Percentiles rank a stretch among this genome's conserved stretches.
Conservation (phyloP, 1,140 invertebrate species). For the Lepidurus arcticus region DNA sequence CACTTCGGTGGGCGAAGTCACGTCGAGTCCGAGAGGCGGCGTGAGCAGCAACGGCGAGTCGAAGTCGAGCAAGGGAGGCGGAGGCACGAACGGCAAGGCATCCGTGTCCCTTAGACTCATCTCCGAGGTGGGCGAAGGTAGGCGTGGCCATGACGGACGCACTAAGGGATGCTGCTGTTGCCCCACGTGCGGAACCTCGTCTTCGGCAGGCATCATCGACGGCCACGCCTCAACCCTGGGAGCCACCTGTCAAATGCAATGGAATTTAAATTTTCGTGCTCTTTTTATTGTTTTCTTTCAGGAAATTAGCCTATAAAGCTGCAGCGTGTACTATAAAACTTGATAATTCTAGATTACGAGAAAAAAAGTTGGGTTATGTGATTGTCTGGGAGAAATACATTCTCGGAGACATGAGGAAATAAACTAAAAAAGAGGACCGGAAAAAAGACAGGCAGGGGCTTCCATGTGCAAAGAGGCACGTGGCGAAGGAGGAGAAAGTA, state of each 20-base stretch:
- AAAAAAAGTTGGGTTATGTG: background rate
- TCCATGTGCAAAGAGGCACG: background rate
- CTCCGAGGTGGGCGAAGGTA: conserved; percentile 1
- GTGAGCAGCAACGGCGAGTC: conserved; percentile 27
- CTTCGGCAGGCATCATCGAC: conserved; percentile 16
- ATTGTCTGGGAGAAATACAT: background rate
- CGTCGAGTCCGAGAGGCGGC: conserved; percentile 34
- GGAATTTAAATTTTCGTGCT: background rate
- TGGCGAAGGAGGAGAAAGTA: background rate
- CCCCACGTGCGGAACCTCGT: conserved; percentile 20
- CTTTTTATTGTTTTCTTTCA: no score
- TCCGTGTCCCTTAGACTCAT: conserved; percentile 6
- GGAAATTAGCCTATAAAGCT: no score
- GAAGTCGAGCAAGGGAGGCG: conserved; percentile 32
- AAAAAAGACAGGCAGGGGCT: background rate
- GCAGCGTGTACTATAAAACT: background rate
- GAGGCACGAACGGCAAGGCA: conserved; percentile 31
- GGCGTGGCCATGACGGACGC: conserved; percentile 16
- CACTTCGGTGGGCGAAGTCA: conserved; percentile 31
- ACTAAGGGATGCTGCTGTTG: conserved; percentile 13
- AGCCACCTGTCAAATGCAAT: background rate
- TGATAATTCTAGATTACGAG: background rate
- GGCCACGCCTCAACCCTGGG: conserved; percentile 16
- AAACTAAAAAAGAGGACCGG: background rate
- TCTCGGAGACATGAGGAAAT: background rate